Evolutionary conservation across 2,888 invertebrate species (phyloP).

Genomic region (Drosophila mimetica): DNA sequence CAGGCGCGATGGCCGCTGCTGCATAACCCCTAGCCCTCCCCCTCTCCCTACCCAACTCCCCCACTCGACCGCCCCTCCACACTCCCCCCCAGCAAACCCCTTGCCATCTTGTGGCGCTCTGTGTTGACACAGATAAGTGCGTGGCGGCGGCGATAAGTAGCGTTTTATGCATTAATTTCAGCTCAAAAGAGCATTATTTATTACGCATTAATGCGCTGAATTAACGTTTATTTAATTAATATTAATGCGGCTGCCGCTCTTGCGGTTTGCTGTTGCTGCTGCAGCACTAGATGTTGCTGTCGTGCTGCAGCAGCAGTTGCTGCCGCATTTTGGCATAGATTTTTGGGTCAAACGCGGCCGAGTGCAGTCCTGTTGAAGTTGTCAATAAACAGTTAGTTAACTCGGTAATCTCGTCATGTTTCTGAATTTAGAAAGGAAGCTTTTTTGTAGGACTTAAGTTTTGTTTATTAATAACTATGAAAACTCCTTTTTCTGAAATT

Average conservation of each 20-base stretch:
- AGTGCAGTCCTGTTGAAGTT: not conserved
- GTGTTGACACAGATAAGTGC: conserved; percentile 80
- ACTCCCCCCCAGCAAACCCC: not conserved
- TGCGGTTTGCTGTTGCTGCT: conserved; percentile 6
- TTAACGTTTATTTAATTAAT: conserved; percentile 81
- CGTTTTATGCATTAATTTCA: conserved; percentile 79
- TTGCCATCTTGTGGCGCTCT: conserved; percentile 45
- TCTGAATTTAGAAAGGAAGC: conserved; percentile 4
- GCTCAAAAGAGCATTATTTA: conserved; percentile 77
- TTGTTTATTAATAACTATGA: no score
- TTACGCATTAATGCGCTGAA: conserved; percentile 80
- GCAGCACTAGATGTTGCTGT: conserved; percentile 11
- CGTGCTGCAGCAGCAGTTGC: conserved; percentile 26
- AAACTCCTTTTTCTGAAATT: no score
- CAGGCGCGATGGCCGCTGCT: conserved; percentile 44
- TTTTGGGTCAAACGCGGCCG: conserved; percentile 30
- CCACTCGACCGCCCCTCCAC: not conserved
- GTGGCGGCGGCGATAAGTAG: conserved; percentile 75
- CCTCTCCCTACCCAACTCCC: not conserved
- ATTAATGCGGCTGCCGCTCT: conserved; percentile 63
- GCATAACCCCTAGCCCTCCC: not conserved
- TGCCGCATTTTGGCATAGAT: conserved; percentile 59
- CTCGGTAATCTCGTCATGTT: conserved; percentile 3
- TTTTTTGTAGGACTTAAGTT: no score
- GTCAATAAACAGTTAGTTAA: not conserved